A percentile compares a stretch with the other conserved stretches of the same genome.
phyloP scores from a whole-genome alignment of 2,797 vertebrate genomes.

The Malurus splendens region DNA sequence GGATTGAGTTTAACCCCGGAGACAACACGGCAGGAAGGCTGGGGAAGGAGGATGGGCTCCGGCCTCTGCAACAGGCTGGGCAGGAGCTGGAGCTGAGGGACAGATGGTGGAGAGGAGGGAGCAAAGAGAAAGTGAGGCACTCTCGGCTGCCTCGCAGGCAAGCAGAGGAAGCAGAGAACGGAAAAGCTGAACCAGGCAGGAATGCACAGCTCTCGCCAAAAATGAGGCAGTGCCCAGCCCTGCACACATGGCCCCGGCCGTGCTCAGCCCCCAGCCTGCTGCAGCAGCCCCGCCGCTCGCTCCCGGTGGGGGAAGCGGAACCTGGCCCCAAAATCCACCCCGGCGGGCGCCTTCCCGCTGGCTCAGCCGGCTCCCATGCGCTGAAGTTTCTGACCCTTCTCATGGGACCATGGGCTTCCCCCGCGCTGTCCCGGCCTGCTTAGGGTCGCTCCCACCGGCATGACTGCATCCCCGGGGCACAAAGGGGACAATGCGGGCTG shows the following conservation, averaged over 20 bases:
- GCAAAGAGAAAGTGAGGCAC: not conserved
- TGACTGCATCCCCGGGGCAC: not conserved
- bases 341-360: fast-evolving
- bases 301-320: fast-evolving
- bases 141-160: not conserved
- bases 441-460: not conserved
- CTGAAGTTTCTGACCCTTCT: not conserved
- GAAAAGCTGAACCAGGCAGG: not conserved
- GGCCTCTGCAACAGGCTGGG: not conserved
- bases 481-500: fast-evolving
- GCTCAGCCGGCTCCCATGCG: fast-evolving
- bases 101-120: not conserved
- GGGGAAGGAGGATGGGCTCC: not conserved
- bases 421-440: not conserved
- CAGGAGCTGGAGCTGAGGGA: not conserved
- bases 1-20: not conserved
- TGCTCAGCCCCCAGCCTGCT: not conserved
- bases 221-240: not conserved
- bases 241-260: fast-evolving
- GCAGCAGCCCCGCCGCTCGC: not conserved
- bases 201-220: not conserved
- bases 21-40: fast-evolving
- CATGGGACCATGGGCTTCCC: not conserved
- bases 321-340: not conserved
- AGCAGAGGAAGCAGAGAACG: not conserved